phyloP scores from a whole-genome alignment of 2,888 invertebrate genomes.

The Acronicta leporina region DNA sequence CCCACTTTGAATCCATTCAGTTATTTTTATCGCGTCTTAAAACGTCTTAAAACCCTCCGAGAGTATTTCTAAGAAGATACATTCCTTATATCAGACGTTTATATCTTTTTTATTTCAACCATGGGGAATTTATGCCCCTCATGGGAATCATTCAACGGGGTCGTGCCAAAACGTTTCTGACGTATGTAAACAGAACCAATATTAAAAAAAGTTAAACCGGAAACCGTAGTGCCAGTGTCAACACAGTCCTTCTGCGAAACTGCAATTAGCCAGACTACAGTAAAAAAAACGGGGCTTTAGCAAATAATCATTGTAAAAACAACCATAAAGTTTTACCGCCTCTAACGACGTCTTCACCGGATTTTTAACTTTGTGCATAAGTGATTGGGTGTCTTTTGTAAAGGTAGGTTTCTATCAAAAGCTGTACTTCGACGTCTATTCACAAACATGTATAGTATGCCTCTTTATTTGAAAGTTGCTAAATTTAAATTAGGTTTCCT shows the following conservation, averaged over 20 bases:
- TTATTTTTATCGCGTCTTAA: constrained; percentile 54
- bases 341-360: constrained; percentile 17
- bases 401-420: constrained; percentile 11
- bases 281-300: constrained; percentile 54
- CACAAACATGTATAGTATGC: not conserved
- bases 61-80: constrained; percentile 48
- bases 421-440: constrained; percentile 8
- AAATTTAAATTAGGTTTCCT: constrained; percentile 17
- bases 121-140: constrained; percentile 67
- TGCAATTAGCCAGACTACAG: constrained; percentile 66
- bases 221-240: constrained; percentile 75
- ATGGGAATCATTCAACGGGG: constrained; percentile 63
- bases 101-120: constrained; percentile 55
- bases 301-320: constrained; percentile 48
- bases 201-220: constrained; percentile 73
- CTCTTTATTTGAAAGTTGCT: constrained; percentile 33
- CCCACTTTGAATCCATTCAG: constrained; percentile 44
- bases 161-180: constrained; percentile 71
- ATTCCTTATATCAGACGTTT: constrained; percentile 49
- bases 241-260: constrained; percentile 81
- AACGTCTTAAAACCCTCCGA: constrained; percentile 47
- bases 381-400: constrained; percentile 27
- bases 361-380: constrained; percentile 32
- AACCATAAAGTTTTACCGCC: constrained; percentile 41
- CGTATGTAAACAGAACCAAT: constrained; percentile 66